These are phyloP conservation scores for Choreutis nemorana DNA, from an alignment of 2,888 invertebrate genomes.

Conservation along the genomic window DNA sequence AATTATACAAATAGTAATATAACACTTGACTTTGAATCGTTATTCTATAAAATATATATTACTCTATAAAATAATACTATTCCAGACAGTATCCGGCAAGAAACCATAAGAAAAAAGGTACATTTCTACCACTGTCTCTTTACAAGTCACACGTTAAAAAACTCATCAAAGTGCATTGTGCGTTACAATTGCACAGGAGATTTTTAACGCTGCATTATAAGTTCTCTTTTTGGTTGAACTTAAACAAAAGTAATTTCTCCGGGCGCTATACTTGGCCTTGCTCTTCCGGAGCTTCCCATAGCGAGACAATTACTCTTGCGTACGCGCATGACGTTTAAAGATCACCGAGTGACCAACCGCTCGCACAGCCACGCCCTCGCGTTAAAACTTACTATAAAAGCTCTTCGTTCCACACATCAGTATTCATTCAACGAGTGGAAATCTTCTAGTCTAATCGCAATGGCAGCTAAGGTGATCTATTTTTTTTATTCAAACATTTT, in stretches of 20 bases:
- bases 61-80: too few relatives aligned
- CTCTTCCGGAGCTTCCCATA: slow-evolving; percentile 29
- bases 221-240: too few relatives aligned
- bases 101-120: neutral
- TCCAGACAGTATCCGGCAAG: too few relatives aligned
- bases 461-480: slow-evolving; percentile 55
- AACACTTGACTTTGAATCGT: too few relatives aligned
- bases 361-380: slow-evolving; percentile 39
- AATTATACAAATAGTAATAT: too few relatives aligned
- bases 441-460: slow-evolving; percentile 41
- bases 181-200: too few relatives aligned
- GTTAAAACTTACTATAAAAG: slow-evolving; percentile 44
- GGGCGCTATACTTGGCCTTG: slow-evolving; percentile 19
- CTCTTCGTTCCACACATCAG: slow-evolving; percentile 25
- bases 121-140: neutral
- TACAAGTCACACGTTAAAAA: neutral
- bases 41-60: too few relatives aligned
- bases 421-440: slow-evolving; percentile 46
- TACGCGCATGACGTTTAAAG: slow-evolving; percentile 29
- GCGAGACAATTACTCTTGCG: slow-evolving; percentile 14
- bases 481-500: slow-evolving; percentile 5
- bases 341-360: slow-evolving; percentile 35
- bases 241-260: neutral
- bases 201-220: too few relatives aligned
- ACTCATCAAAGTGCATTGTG: neutral